Evolutionary conservation across 2,888 invertebrate genomes (phyloP), one percentile per base, ranked within the genome.

Genomic region (Steinernema carpocapsae): DNA sequence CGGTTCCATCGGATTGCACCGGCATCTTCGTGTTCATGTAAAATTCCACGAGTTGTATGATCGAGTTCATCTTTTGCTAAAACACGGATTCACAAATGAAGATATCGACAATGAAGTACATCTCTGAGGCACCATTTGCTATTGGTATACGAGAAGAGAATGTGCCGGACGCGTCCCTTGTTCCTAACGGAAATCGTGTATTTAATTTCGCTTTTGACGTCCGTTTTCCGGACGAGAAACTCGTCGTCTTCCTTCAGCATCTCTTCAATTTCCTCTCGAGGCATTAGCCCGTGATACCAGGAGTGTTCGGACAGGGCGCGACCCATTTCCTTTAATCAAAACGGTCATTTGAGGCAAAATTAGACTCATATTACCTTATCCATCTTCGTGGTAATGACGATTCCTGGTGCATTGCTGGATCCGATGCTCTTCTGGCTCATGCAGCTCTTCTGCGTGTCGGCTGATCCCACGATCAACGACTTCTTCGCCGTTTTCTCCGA

Each of bases 11-110:
- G 12, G 75, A 59, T 70, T 72, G 56, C 0, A 77, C 75, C 19
- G 76, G 76, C 4, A 77, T 48, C 48, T 77, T 77, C n/a, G 77
- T 72, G 26, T 73, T 64, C 37, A 73, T 52, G 59, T 73, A 73
- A 0, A 43, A 19, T 42, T 76, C 71, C 71, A 77, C 77, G 43
- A 77, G 73, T 29, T 77, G 76, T 4, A 59, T 77, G 14, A 77
- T 48, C 19, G 48, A 48, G 48, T 48, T 19, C 48, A 48, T 48
- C 48, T 48, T 48, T 14, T 48, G 48, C 48, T 48, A 19, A 48
- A 48, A 48, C 48, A 48, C 3, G 17, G 48, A 48, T 48, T 48
- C n/a, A 48, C 6, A 14, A 7, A 37, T 10, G 4, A 48, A 48
- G 17, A 3, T 48, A 2, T 7, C 4, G 48, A 7, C 17, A 14